Conservation (phyloP, 2,888 invertebrate species). For the Pantelozetes paolii region DNA sequence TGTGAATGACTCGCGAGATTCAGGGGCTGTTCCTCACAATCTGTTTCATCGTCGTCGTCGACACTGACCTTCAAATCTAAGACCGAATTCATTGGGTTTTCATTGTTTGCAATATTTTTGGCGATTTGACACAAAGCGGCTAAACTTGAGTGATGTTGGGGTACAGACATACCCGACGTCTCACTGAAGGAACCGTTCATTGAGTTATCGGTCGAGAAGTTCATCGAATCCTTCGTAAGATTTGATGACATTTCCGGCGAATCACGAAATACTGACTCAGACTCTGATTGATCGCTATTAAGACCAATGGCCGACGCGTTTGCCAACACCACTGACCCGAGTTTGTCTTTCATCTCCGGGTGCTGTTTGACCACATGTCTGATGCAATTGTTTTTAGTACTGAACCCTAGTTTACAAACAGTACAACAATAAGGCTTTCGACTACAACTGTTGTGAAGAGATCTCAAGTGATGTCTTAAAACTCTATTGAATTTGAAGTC, state of each 20-base stretch:
- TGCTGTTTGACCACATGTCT: slow-evolving; percentile 54
- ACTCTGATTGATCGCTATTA: slow-evolving; percentile 36
- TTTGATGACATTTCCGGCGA: slow-evolving; percentile 17
- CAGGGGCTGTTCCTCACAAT: slow-evolving; percentile 57
- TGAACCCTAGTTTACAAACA: slow-evolving; percentile 53
- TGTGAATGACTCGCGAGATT: slow-evolving; percentile 54
- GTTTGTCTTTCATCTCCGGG: slow-evolving; percentile 49
- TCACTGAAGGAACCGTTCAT: background rate
- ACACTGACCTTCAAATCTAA: background rate
- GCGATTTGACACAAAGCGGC: slow-evolving; percentile 41
- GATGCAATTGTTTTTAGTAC: slow-evolving; percentile 53
- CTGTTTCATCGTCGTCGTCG: slow-evolving; percentile 56
- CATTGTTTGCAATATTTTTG: background rate
- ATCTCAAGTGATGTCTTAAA: slow-evolving; percentile 54
- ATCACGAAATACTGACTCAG: slow-evolving; percentile 29
- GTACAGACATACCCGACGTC: background rate
- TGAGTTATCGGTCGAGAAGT: slow-evolving; percentile 15
- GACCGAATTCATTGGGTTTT: slow-evolving; percentile 17
- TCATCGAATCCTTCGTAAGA: slow-evolving; percentile 8
- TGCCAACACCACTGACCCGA: slow-evolving; percentile 11
- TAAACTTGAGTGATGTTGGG: slow-evolving; percentile 34
- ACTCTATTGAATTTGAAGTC: slow-evolving; percentile 54
- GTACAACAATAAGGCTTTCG: slow-evolving; percentile 53
- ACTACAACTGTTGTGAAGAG: slow-evolving; percentile 51
- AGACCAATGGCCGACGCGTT: background rate